Base-by-base conservation (phyloP, 2,113 vertebrate genomes). In the Malurus elegans region DNA sequence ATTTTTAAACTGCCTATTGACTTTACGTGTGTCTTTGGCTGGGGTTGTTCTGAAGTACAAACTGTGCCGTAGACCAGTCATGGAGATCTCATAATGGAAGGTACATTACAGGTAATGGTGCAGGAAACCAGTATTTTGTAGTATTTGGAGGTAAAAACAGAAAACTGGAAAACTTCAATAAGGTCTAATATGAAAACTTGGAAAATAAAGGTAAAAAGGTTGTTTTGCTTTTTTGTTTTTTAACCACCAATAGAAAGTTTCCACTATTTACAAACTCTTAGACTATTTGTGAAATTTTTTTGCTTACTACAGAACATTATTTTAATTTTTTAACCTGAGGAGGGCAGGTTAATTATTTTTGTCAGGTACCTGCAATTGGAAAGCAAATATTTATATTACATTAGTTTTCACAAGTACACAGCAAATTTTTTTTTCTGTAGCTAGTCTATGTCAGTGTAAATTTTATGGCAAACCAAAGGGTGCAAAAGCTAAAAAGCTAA, bases 11-110 rank as follows among this genome's bases (percentile, higher is more conserved):
- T 53, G 36, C 4, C 12, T 85, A 0, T 84, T 62, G 38, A 17
- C 45, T 80, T 23, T 7, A 34, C 0, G 0, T 29, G 9, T 53
- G 34, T 29, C 56, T 93, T 80, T 18, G 47, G 17, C 31, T 54
- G n/a, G 4, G 26, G 2, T 44, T 2, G 0, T 54, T 67, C 24
- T 45, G 29, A 50, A 54, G 18, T 57, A 17, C 21, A 18, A 54
- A 70, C 12, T 38, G 24, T 57, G 29, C 25, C 50, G 50, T 24
- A 44, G n/a, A 29, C 10, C 5, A 5, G 18, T 48, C 13, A 31
- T 25, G 31, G 40, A 44, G 36, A 72, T 31, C 50, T 86, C 25
- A 25, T 76, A 23, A 61, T 42, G 45, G 38, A 48, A 92, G 71
- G 8, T 42, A 18, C 18, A 8, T 61, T 57, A 10, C 16, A 84